Percentiles rank a stretch among this genome's conserved stretches.
phyloP scores from a whole-genome alignment of 2,113 vertebrate species.

The Pangasianodon gigas region DNA sequence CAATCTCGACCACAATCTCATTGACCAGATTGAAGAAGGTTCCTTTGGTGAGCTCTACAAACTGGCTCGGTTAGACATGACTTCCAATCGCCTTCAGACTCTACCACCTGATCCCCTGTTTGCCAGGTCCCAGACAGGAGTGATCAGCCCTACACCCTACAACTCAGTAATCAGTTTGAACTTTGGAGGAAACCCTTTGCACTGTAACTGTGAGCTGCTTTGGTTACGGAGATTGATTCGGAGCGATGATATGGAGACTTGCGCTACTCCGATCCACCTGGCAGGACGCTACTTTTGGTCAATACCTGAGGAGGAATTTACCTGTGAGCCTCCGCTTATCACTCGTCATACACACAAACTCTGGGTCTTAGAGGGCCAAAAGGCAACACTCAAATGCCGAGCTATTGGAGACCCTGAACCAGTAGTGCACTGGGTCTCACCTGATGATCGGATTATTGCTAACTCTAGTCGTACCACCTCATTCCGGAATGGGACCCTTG shows the following conservation, averaged over 20 bases:
- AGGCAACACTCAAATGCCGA: slow-evolving; percentile 82
- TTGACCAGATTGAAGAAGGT: slow-evolving; percentile 83
- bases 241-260: slow-evolving; percentile 88
- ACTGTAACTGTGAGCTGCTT: slow-evolving; percentile 90
- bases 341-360: slow-evolving; percentile 88
- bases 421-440: slow-evolving; percentile 88
- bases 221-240: slow-evolving; percentile 84
- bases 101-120: slow-evolving; percentile 87
- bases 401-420: slow-evolving; percentile 86
- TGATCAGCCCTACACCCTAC: slow-evolving; percentile 82
- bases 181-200: slow-evolving; percentile 88
- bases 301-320: slow-evolving; percentile 89
- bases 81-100: slow-evolving; percentile 86
- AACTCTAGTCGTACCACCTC: slow-evolving; percentile 86
- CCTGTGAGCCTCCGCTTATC: slow-evolving; percentile 88
- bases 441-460: slow-evolving; percentile 84
- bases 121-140: slow-evolving; percentile 76
- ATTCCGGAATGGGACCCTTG: slow-evolving; percentile 86
- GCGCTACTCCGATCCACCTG: slow-evolving; percentile 80
- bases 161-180: slow-evolving; percentile 80
- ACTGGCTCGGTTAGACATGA: slow-evolving; percentile 88
- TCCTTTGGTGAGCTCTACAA: slow-evolving; percentile 86
- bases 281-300: slow-evolving; percentile 90
- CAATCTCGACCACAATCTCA: slow-evolving; percentile 90
- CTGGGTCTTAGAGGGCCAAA: slow-evolving; percentile 88